Percentiles rank a stretch among this genome's conserved stretches.
These are phyloP conservation scores for Sinocyclocheilus grahami DNA, from an alignment of 2,113 vertebrate species.

Conservation along the genomic window DNA sequence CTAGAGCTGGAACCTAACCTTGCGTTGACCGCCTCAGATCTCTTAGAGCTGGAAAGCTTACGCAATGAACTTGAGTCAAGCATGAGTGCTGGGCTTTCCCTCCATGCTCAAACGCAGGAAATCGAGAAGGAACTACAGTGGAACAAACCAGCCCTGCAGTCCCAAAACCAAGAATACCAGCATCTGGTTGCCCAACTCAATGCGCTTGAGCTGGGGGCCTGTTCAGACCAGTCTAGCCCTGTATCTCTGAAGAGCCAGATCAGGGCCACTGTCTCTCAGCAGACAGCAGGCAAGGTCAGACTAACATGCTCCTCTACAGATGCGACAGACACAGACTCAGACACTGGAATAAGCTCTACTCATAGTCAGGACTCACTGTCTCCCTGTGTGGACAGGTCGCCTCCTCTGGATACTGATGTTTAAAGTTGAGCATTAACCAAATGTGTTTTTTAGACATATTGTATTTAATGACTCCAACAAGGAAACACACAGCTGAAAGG, in stretches of 20 bases:
- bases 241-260: slow-evolving; percentile 63
- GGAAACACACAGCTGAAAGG: not conserved
- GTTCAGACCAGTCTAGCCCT: slow-evolving; percentile 33
- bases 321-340: slow-evolving; percentile 93
- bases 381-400: slow-evolving; percentile 75
- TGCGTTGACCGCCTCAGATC: slow-evolving; percentile 63
- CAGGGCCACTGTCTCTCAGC: slow-evolving; percentile 60
- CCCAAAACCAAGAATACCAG: slow-evolving; percentile 88
- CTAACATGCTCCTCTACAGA: slow-evolving; percentile 75
- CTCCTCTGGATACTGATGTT: slow-evolving; percentile 73
- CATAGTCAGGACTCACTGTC: slow-evolving; percentile 95
- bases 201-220: slow-evolving; percentile 73
- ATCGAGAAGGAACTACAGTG: slow-evolving; percentile 84
- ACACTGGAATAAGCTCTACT: slow-evolving; percentile 97
- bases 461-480: not conserved
- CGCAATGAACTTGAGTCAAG: slow-evolving; percentile 82
- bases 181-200: slow-evolving; percentile 82
- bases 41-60: slow-evolving; percentile 75
- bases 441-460: not conserved
- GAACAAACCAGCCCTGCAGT: slow-evolving; percentile 77
- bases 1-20: slow-evolving; percentile 12
- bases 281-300: slow-evolving; percentile 67
- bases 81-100: slow-evolving; percentile 81
- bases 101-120: slow-evolving; percentile 81
- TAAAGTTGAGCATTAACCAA: slow-evolving; percentile 34